These are phyloP conservation scores for Cynaeus angustus DNA, from an alignment of 2,888 invertebrate genomes.

Conservation along the genomic window DNA sequence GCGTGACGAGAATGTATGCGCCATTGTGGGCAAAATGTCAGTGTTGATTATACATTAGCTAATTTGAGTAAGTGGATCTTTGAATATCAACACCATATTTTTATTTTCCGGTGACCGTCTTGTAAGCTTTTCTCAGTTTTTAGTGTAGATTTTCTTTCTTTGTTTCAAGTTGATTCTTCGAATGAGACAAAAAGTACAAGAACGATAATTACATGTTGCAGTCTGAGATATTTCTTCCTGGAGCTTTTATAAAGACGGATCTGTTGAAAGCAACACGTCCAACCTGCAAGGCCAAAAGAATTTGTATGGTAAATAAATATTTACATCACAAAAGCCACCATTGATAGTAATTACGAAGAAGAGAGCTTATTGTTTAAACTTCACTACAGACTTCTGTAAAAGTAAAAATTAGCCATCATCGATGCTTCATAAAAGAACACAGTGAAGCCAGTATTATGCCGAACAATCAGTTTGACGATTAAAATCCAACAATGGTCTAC, in stretches of 20 bases:
- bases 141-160: too few relatives aligned
- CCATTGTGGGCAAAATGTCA: conserved; percentile 10
- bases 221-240: too few relatives aligned
- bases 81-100: too few relatives aligned
- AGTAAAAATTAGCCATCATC: conserved; percentile 55
- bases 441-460: conserved; percentile 32
- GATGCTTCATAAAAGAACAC: conserved; percentile 29
- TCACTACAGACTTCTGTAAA: conserved; percentile 54
- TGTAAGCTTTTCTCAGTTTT: too few relatives aligned
- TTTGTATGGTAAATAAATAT: conserved; percentile 52
- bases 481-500: conserved; percentile 56
- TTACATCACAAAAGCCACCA: conserved; percentile 44
- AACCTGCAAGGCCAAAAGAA: conserved; percentile 35
- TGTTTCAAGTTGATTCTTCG: too few relatives aligned
- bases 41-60: conserved; percentile 7
- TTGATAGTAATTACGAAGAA: conserved; percentile 48
- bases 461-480: conserved; percentile 51
- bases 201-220: too few relatives aligned
- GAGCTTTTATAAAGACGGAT: too few relatives aligned
- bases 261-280: conserved; percentile 18
- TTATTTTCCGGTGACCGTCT: too few relatives aligned
- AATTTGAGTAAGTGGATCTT: too few relatives aligned
- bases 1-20: conserved; percentile 23
- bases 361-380: conserved; percentile 53
- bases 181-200: too few relatives aligned